These are phyloP conservation scores for Leptocoma aspasia DNA, from an alignment of 2,113 vertebrate genomes.

Conservation along the genomic window DNA sequence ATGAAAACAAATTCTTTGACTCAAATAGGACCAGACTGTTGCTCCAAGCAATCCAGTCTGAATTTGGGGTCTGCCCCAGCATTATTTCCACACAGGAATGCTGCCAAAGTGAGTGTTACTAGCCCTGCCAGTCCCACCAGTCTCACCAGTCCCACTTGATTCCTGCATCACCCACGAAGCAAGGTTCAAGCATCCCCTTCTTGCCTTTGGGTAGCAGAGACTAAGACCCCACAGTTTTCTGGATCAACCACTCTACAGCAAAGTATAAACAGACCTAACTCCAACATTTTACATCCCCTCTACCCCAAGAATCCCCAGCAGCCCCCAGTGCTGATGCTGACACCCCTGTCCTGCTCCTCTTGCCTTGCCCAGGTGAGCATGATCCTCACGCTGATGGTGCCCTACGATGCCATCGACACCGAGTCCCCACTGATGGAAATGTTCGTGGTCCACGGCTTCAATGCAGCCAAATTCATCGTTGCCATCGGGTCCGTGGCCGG, in stretches of 20 bases:
- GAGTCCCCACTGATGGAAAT: slow-evolving; percentile 98
- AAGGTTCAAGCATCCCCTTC: not conserved
- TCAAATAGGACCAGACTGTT: not conserved
- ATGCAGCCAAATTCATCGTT: slow-evolving; percentile 88
- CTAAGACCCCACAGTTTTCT: not conserved
- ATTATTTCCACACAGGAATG: not conserved
- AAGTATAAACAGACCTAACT: not conserved
- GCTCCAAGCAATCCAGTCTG: not conserved
- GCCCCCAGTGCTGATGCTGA: not conserved
- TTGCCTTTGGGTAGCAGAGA: not conserved
- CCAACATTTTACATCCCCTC: not conserved
- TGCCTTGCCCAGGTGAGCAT: slow-evolving; percentile 84
- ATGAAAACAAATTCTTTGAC: not conserved
- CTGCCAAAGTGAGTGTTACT: not conserved
- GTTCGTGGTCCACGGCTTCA: slow-evolving; percentile 89
- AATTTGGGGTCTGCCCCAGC: not conserved
- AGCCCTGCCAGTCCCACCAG: not conserved
- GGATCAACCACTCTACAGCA: not conserved
- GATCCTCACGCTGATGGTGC: slow-evolving; percentile 94
- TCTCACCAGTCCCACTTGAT: not conserved
- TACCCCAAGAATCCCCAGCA: not conserved
- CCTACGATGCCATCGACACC: slow-evolving; percentile 87
- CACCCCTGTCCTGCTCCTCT: not conserved
- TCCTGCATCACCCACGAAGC: not conserved
- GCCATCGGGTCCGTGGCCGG: slow-evolving; percentile 90